Percentiles rank a stretch among this genome's conserved stretches.
phyloP scores from a whole-genome alignment of 2,888 invertebrate species.

The Periphyllus acericola region DNA sequence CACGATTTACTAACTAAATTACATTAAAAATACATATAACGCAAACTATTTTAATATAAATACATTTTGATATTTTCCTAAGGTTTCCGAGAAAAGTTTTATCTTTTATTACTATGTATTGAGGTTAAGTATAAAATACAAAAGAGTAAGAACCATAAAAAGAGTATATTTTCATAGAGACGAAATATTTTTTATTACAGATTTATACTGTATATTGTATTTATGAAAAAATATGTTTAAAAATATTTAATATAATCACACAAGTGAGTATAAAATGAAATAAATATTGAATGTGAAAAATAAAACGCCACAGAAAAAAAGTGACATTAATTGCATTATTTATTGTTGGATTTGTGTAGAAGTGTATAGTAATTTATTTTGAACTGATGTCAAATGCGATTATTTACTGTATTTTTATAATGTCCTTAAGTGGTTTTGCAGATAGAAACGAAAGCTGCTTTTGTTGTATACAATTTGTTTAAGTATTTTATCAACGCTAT shows the following conservation, averaged over 20 bases:
- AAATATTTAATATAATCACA: neutral
- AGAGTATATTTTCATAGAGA: constrained; percentile 11
- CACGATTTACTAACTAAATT: neutral
- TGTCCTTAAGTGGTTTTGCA: constrained; percentile 39
- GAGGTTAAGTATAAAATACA: constrained; percentile 6
- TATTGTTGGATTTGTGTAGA: constrained; percentile 27
- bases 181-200: constrained; percentile 25
- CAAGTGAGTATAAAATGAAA: neutral
- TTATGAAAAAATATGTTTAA: neutral
- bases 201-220: neutral
- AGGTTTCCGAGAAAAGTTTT: neutral
- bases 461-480: constrained; percentile 47
- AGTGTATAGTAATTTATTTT: constrained; percentile 34
- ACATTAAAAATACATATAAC: neutral
- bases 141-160: neutral
- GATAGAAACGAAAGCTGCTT: constrained; percentile 48
- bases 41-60: neutral
- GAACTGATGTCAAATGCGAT: constrained; percentile 39
- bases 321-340: constrained; percentile 37
- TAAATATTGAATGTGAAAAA: constrained; percentile 33
- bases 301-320: neutral
- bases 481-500: constrained; percentile 40
- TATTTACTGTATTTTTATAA: constrained; percentile 45
- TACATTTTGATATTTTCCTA: constrained; percentile 28
- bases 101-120: constrained; percentile 23